These are phyloP conservation scores for Pseudolaguvia tuberculata DNA, from an alignment of 2,113 vertebrate species.

Conservation along the genomic window DNA sequence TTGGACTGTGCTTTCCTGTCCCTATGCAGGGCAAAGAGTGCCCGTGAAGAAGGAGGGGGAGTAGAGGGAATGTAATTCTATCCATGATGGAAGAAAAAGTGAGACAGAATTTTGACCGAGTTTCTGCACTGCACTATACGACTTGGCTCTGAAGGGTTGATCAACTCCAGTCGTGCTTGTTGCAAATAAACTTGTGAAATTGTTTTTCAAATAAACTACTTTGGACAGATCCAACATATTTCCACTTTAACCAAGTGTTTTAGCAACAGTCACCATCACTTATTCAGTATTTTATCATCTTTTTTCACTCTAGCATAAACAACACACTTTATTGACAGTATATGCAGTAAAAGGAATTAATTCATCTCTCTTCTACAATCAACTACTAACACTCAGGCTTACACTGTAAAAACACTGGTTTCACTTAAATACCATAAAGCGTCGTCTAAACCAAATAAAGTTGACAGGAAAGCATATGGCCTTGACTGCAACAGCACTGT, in stretches of 20 bases:
- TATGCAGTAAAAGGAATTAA: conserved; percentile 18
- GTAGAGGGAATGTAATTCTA: conserved; percentile 40
- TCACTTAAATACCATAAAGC: conserved; percentile 46
- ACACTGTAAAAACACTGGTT: conserved; percentile 33
- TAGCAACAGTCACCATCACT: neutral
- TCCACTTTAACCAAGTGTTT: neutral
- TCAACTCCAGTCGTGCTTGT: too few species aligned
- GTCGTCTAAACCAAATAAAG: conserved; percentile 35
- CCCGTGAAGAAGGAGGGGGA: conserved; percentile 14
- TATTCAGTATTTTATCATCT: neutral
- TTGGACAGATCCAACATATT: neutral
- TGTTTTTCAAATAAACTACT: neutral
- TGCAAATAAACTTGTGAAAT: neutral
- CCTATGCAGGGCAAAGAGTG: conserved; percentile 45
- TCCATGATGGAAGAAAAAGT: conserved; percentile 46
- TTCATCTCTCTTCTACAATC: conserved; percentile 39
- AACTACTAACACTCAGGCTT: conserved; percentile 19
- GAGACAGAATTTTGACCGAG: conserved; percentile 39
- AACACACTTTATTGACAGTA: conserved; percentile 8
- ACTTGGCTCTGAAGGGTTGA: neutral
- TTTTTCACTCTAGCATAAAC: neutral
- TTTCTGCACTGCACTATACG: conserved; percentile 45
- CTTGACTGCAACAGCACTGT: conserved; percentile 52
- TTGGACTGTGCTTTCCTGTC: conserved; percentile 55
- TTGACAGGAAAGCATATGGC: conserved; percentile 46